These are phyloP conservation scores for Penelope pileata DNA, from an alignment of 2,113 vertebrate genomes.

Conservation along the genomic window DNA sequence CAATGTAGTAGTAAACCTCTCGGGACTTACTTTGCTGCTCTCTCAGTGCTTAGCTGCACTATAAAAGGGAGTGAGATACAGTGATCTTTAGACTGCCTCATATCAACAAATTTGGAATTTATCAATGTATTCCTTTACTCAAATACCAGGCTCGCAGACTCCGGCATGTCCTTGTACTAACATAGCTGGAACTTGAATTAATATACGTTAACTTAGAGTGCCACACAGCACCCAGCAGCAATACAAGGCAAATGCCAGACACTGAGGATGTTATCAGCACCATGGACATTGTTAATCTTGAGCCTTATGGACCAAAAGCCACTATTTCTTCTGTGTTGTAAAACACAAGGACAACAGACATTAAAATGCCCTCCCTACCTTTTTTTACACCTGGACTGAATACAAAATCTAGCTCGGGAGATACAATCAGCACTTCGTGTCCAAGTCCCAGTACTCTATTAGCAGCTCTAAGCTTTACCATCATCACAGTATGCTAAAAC, in stretches of 20 bases:
- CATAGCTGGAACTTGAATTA: not conserved
- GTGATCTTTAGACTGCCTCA: not conserved
- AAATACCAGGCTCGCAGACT: not conserved
- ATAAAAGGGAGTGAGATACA: not conserved
- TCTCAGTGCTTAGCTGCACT: not conserved
- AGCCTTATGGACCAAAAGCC: not conserved
- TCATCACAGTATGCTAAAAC: not conserved
- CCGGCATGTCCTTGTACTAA: not conserved
- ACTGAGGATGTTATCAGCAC: not conserved
- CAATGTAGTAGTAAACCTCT: not conserved
- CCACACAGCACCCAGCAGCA: not conserved
- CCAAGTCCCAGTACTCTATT: not conserved
- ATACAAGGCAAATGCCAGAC: not conserved
- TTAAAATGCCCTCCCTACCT: not conserved
- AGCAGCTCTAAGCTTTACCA: rapidly evolving
- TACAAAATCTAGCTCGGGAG: not conserved
- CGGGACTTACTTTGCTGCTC: not conserved
- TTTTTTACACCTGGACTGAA: not conserved
- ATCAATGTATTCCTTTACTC: not conserved
- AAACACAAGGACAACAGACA: not conserved
- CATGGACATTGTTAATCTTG: not conserved
- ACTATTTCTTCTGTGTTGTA: not conserved
- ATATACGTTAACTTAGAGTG: not conserved
- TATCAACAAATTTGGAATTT: not conserved
- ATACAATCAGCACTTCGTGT: not conserved